phyloP scores from a whole-genome alignment of 2,888 invertebrate species.

The Axea sp. region DNA sequence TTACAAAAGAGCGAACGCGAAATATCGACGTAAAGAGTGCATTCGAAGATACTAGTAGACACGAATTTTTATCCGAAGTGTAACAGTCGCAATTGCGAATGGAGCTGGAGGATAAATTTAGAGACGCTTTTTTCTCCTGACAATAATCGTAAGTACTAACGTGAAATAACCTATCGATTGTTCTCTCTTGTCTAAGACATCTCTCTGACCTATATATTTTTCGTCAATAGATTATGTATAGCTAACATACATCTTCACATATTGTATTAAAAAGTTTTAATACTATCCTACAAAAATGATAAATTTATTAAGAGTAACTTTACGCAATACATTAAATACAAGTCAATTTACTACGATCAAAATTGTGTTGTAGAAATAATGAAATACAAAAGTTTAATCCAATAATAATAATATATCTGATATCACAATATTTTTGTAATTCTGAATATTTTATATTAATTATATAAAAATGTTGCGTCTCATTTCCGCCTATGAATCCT shows the following conservation, averaged over 20 bases:
- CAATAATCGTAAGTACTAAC: conserved; percentile 53
- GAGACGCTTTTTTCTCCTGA: conserved; percentile 60
- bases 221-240: conserved; percentile 42
- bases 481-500: no score
- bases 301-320: no score
- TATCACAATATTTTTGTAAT: no score
- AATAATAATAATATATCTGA: no score
- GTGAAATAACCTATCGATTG: conserved; percentile 57
- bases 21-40: conserved; percentile 62
- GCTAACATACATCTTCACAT: conserved; percentile 32
- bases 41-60: conserved; percentile 62
- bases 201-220: conserved; percentile 55
- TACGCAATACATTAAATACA: no score
- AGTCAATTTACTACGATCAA: no score
- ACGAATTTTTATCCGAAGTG: conserved; percentile 70
- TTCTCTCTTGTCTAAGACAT: conserved; percentile 49
- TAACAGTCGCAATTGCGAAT: conserved; percentile 73
- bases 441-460: no score
- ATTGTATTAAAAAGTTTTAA: conserved; percentile 22
- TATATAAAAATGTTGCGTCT: no score
- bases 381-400: no score
- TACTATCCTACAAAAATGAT: no score
- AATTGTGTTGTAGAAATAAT: no score
- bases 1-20: neutral
- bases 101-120: conserved; percentile 73